phyloP scores from a whole-genome alignment of 2,113 vertebrate genomes.

The Noturus placidus region DNA sequence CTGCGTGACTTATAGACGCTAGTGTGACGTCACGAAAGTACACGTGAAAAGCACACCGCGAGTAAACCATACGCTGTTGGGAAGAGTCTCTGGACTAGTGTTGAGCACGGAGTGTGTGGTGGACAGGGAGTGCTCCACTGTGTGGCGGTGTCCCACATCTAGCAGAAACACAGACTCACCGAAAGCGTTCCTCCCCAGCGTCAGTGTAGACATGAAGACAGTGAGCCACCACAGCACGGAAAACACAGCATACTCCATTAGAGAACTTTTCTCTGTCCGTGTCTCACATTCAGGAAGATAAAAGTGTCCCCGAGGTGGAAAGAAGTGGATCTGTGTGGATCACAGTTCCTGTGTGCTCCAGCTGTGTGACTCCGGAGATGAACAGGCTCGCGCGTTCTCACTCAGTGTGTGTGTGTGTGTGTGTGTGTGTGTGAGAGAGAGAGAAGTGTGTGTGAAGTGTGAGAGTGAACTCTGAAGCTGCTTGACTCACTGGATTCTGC shows the following conservation, averaged over 20 bases:
- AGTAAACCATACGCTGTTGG: background rate
- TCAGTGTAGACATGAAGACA: constrained; percentile 36
- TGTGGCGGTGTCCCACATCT: background rate
- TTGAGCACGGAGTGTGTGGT: background rate
- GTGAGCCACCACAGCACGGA: constrained; percentile 37
- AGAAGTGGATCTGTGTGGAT: background rate
- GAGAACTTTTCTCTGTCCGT: background rate
- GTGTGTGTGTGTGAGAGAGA: background rate
- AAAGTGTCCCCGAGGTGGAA: background rate
- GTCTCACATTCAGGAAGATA: constrained; percentile 38
- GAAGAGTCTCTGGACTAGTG: background rate
- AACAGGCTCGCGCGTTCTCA: background rate
- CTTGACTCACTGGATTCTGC: constrained; percentile 44
- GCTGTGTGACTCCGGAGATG: background rate
- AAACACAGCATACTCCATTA: constrained; percentile 49
- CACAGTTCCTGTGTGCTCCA: background rate
- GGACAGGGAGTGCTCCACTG: background rate
- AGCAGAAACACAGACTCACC: constrained; percentile 43
- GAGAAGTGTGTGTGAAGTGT: background rate
- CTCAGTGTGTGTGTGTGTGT: too few species aligned
- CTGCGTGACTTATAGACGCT: constrained; percentile 18
- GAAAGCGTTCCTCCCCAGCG: constrained; percentile 29
- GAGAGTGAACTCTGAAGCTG: constrained; percentile 13
- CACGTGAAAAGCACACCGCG: background rate
- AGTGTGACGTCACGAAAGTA: background rate